Conservation (phyloP, 2,888 invertebrate species). For the Anoncus sp. region DNA sequence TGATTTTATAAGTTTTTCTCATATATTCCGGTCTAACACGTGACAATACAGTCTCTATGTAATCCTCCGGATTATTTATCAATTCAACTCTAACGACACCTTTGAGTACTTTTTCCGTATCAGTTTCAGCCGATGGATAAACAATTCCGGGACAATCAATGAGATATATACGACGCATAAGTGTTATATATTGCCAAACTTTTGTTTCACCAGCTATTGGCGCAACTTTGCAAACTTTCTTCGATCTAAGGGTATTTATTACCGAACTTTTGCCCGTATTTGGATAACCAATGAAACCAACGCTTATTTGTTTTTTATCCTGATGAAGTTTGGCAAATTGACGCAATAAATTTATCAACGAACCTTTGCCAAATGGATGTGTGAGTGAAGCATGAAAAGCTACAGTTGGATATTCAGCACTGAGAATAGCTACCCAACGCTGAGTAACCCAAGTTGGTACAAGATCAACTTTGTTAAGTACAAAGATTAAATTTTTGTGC, state of each 20-base stretch:
- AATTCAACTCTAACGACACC: conserved; percentile 99
- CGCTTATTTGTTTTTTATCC: conserved; percentile 99
- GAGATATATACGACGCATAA: conserved; percentile 98
- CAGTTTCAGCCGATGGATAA: conserved; percentile 98
- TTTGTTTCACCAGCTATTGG: conserved; percentile 99
- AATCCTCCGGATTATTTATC: conserved; percentile 97
- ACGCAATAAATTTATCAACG: conserved; percentile 96
- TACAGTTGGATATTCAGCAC: conserved; percentile 97
- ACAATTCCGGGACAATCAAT: conserved; percentile 99
- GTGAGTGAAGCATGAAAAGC: conserved; percentile 99
- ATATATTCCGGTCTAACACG: conserved; percentile 96
- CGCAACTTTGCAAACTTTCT: conserved; percentile 99
- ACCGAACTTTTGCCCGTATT: conserved; percentile 99
- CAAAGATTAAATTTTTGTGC: conserved; percentile 98
- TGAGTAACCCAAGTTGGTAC: conserved; percentile 99
- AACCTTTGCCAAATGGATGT: conserved; percentile 99
- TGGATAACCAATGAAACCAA: conserved; percentile 99
- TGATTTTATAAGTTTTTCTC: conserved; percentile 94
- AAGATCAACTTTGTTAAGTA: conserved; percentile 98
- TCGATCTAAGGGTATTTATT: conserved; percentile 97
- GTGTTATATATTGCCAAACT: conserved; percentile 99
- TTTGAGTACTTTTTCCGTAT: conserved; percentile 97
- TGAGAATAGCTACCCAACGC: conserved; percentile 97
- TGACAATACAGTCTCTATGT: conserved; percentile 93
- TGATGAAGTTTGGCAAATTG: conserved; percentile 98